phyloP scores from a whole-genome alignment of 2,113 vertebrate species.

The Chrysochloris asiatica region DNA sequence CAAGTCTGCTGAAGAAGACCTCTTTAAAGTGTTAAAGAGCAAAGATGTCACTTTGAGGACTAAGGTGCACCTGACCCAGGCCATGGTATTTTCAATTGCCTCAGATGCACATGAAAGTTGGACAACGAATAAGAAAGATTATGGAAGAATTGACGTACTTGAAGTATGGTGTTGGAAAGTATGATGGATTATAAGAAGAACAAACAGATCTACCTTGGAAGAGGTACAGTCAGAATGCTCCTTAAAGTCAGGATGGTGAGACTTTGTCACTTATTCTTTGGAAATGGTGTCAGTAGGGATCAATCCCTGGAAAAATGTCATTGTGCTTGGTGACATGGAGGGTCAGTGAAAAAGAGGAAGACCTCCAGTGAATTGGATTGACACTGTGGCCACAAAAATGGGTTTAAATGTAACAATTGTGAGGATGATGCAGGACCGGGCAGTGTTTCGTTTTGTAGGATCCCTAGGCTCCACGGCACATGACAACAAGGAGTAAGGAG shows the following conservation, averaged over 20 bases:
- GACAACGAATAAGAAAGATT: too few relatives aligned
- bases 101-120: too few relatives aligned
- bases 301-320: neutral
- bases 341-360: neutral
- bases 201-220: neutral
- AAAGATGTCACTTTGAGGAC: too few relatives aligned
- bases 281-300: too few relatives aligned
- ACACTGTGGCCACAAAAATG: neutral
- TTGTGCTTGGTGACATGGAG: neutral
- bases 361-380: neutral
- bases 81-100: too few relatives aligned
- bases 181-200: too few relatives aligned
- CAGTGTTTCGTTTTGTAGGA: neutral
- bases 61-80: too few relatives aligned
- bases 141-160: too few relatives aligned
- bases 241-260: neutral
- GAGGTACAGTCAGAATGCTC: neutral
- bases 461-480: neutral
- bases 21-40: too few relatives aligned
- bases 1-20: too few relatives aligned
- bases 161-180: too few relatives aligned
- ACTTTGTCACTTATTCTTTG: neutral
- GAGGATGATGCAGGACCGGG: neutral
- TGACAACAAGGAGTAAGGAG: too few relatives aligned
- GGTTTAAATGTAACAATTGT: neutral